Evolutionary conservation across 2,113 vertebrate genomes (phyloP).

Genomic region (Antechinus stuartii): DNA sequence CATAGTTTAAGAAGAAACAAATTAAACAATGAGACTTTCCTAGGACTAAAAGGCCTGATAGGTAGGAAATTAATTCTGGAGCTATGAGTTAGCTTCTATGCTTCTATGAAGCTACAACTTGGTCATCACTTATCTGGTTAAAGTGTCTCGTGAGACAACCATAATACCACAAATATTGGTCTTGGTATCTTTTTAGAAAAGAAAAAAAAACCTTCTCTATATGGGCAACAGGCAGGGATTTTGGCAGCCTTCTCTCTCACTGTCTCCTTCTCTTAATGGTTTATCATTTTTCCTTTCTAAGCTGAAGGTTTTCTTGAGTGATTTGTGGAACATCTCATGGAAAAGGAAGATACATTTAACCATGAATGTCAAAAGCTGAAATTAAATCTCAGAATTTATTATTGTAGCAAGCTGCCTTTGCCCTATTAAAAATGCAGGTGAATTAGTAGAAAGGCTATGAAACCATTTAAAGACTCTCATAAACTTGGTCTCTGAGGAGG

Average conservation of each 20-base stretch:
- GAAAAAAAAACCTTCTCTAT: not conserved
- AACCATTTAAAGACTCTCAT: slow-evolving; percentile 4
- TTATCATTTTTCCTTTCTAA: slow-evolving; percentile 26
- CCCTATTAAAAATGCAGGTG: slow-evolving; percentile 57
- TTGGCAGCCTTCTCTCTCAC: not conserved
- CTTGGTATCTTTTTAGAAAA: not conserved
- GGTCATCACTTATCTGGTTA: too few relatives aligned
- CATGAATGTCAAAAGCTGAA: slow-evolving; percentile 68
- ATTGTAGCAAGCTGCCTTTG: slow-evolving; percentile 42
- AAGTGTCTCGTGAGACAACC: not conserved
- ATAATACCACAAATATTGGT: not conserved
- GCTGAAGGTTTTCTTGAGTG: slow-evolving; percentile 51
- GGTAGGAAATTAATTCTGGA: not conserved
- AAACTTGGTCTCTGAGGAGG: not conserved
- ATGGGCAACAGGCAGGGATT: accelerated
- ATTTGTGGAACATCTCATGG: slow-evolving; percentile 66
- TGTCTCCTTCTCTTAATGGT: not conserved
- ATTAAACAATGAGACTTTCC: not conserved
- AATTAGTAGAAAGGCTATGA: slow-evolving; percentile 26
- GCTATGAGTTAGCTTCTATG: not conserved
- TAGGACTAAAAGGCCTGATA: not conserved
- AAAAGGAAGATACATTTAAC: slow-evolving; percentile 61
- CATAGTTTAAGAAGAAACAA: not conserved
- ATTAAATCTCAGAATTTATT: slow-evolving; percentile 75
- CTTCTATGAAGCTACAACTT: not conserved